Evolutionary conservation across 2,888 invertebrate genomes (phyloP).

Genomic region (Agriopis aurantiaria): DNA sequence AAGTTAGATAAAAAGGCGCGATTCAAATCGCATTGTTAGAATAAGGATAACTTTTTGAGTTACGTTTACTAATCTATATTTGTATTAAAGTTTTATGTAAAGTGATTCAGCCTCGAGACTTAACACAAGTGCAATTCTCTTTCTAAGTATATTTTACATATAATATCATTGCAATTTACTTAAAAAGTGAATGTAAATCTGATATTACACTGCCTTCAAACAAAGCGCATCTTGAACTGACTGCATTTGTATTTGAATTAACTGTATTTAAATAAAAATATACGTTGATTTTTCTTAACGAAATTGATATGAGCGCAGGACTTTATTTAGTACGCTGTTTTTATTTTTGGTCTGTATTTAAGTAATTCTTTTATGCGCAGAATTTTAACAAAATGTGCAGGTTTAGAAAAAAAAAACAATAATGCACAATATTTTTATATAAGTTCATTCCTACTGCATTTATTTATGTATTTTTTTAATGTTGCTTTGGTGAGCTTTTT

Average conservation of each 20-base stretch:
- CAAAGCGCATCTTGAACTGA: neutral
- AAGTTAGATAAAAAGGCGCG: neutral
- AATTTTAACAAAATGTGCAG: neutral
- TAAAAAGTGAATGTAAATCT: neutral
- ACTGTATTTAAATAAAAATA: neutral
- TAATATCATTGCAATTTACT: neutral
- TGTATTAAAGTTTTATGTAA: slow-evolving; percentile 4
- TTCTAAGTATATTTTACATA: neutral
- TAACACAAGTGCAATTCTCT: slow-evolving; percentile 17
- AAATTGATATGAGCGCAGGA: neutral
- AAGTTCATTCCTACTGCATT: slow-evolving; percentile 42
- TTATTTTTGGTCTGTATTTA: no score
- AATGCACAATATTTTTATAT: neutral
- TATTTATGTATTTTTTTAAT: slow-evolving; percentile 30
- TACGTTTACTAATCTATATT: slow-evolving; percentile 15
- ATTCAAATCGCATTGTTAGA: slow-evolving; percentile 5
- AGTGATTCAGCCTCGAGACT: slow-evolving; percentile 8
- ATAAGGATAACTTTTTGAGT: slow-evolving; percentile 12
- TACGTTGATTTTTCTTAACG: neutral
- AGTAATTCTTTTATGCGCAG: no score
- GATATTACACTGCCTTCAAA: neutral
- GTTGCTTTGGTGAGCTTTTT: neutral
- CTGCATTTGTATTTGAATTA: no score
- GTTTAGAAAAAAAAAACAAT: neutral
- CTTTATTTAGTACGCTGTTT: no score